These are phyloP conservation scores for Cavia porcellus DNA, from an alignment of 2,113 vertebrate genomes.

Conservation along the genomic window DNA sequence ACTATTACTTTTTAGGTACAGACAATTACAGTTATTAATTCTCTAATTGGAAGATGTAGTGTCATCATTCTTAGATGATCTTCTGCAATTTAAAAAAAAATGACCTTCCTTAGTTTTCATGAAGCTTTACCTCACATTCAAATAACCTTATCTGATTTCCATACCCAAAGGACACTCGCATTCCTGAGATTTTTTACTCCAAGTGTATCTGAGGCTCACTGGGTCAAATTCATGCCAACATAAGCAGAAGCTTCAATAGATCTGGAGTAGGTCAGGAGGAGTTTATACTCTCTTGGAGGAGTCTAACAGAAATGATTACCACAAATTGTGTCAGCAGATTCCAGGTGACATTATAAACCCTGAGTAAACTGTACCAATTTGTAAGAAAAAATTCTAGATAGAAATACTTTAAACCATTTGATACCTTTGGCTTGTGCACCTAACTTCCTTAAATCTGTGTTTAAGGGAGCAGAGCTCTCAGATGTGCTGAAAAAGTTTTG, in stretches of 20 bases:
- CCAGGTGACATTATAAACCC: not conserved
- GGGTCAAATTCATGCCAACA: not conserved
- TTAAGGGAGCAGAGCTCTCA: not conserved
- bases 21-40: not conserved
- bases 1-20: not conserved
- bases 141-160: slow-evolving; percentile 29
- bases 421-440: not conserved
- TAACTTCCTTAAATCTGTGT: not conserved
- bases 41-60: not conserved
- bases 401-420: slow-evolving; percentile 31
- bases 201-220: not conserved
- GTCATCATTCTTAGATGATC: not conserved
- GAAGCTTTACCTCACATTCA: not conserved
- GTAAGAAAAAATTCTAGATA: not conserved
- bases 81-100: not conserved
- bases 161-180: not conserved
- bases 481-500: not conserved
- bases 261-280: not conserved
- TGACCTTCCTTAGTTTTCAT: slow-evolving; percentile 3
- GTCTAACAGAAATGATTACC: not conserved
- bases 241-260: not conserved
- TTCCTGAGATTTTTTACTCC: not conserved
- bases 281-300: not conserved
- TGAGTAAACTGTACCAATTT: not conserved
- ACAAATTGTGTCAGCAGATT: not conserved